Base-by-base conservation (phyloP, 2,113 vertebrate genomes). In the Macquaria australasica region DNA sequence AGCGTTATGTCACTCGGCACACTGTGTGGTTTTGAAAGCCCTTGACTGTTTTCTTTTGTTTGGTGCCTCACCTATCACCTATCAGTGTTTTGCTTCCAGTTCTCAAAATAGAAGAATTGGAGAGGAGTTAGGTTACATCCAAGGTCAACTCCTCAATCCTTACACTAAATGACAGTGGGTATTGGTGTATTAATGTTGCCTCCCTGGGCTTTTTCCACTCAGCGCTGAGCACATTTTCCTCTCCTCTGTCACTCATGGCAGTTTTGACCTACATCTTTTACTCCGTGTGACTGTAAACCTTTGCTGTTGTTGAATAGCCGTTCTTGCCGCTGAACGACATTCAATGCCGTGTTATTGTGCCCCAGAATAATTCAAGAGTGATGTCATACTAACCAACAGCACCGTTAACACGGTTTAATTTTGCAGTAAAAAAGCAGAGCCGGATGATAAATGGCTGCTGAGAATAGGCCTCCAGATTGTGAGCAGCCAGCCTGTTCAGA, bases 321-420 rank as follows among this genome's bases (percentile, higher is more conserved):
- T 53, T 59, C 75, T 50, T 48, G 31, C 83, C 31, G 76, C 64
- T 58, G 69, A 34, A 66, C 10, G 3, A 39, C 75, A 51, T 64
- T 87, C 76, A 83, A 58, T 55, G 63, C 51, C 1, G 6, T 53
- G 76, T 79, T 72, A 70, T 81, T 70, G 37, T 66, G 31, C 50
- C 50, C 53, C 43, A 5, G 69, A 84, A 88, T 91, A 74, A 86
- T 74, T 72, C 2, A 67, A 69, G 20, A 58, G 66, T 92, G 90
- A 93, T 88, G 89, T 91, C 88, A 91, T 71, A 51, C 18, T 0
- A 41, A 73, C 23, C 62, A 64, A 21, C 71, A 60, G 83, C 79
- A 1, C 14, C 21, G 23, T 82, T 62, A 72, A 71, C 41, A 43
- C 45, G 14, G 59, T 71, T 83, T 84, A 53, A 77, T 79, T 79